Evolutionary conservation across 1,140 invertebrate species (phyloP), one percentile per base, ranked within the genome.

Genomic region (Anagrus nilaparvatae): DNA sequence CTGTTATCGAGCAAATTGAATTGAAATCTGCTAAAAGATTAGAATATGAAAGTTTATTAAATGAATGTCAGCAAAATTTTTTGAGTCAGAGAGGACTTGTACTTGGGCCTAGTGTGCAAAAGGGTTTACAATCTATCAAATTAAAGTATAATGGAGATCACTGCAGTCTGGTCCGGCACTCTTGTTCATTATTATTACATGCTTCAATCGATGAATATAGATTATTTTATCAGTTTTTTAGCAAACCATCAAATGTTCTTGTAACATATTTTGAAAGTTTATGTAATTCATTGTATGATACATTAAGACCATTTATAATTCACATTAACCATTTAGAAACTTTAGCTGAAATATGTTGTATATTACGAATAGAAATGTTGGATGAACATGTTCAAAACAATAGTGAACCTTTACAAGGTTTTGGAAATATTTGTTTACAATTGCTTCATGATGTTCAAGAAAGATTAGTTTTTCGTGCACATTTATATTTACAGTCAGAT

Each of bases 271-370:
- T 98, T 18, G 87, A 90, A 51, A 77, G 77, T 0, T 62, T 99
- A 0, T 98, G 93, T 59, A 84, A 81, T 12, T 79, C 83, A 32
- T 60, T 99, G 6, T 99, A 99, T 59, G 95, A 99, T 58, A 81
- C 80, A 2, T 64, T 99, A 40, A 72, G 96, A n/a, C 94, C 97
- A 2, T 80, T 90, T 39, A 86, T 99, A 25, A 96, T 99, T 47
- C 89, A 96, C 58, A 89, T 98, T 35, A 92, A 95, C 61, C 95
- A 99, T 69, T 71, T 99, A 52, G 96, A 99, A 73, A 97, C 95
- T 1, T 67, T 99, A 10, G 87, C 94, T 0, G 96, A 99, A 67
- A 79, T 99, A 16, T 98, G 94, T 59, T 84, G 85, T 23, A 97
- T 99, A 47, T 69, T 99, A 2, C 79, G 82, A 34, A 78, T 89